phyloP scores from a whole-genome alignment of 2,113 vertebrate species.

The Thunnus thynnus region DNA sequence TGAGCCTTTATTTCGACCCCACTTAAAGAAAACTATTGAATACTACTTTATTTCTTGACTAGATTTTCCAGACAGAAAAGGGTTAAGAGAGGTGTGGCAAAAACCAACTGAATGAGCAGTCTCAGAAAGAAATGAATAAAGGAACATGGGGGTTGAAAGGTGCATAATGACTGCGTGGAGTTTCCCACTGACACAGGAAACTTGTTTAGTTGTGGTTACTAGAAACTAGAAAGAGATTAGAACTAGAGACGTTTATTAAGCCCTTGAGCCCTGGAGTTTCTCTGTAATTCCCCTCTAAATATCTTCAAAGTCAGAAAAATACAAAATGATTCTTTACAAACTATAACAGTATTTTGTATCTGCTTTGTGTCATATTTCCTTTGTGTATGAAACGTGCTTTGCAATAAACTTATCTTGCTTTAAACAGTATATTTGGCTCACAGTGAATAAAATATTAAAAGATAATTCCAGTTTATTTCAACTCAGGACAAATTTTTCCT shows the following conservation, averaged over 20 bases:
- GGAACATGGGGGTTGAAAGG: neutral
- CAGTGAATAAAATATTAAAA: neutral
- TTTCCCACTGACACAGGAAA: slow-evolving; percentile 61
- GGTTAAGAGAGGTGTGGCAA: slow-evolving; percentile 1
- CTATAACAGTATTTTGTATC: no score
- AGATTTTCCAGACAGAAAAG: neutral
- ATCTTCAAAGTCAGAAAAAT: neutral
- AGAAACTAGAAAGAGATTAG: slow-evolving; percentile 21
- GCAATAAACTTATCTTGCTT: neutral
- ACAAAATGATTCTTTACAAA: no score
- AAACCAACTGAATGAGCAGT: slow-evolving; percentile 27
- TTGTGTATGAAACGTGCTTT: neutral
- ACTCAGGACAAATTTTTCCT: neutral
- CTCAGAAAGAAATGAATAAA: neutral
- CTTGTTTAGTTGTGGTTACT: slow-evolving; percentile 15
- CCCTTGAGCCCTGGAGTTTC: neutral
- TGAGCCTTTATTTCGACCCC: neutral
- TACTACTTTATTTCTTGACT: neutral
- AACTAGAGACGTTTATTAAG: neutral
- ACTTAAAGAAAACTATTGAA: neutral
- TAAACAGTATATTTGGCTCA: no score
- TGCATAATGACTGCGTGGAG: slow-evolving; percentile 32
- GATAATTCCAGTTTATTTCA: neutral
- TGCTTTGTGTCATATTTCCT: neutral
- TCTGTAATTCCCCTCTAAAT: neutral